Percentiles rank a stretch among this genome's conserved stretches.
These are phyloP conservation scores for Corythornis vintsioides DNA, from an alignment of 2,113 vertebrate genomes.

Conservation along the genomic window DNA sequence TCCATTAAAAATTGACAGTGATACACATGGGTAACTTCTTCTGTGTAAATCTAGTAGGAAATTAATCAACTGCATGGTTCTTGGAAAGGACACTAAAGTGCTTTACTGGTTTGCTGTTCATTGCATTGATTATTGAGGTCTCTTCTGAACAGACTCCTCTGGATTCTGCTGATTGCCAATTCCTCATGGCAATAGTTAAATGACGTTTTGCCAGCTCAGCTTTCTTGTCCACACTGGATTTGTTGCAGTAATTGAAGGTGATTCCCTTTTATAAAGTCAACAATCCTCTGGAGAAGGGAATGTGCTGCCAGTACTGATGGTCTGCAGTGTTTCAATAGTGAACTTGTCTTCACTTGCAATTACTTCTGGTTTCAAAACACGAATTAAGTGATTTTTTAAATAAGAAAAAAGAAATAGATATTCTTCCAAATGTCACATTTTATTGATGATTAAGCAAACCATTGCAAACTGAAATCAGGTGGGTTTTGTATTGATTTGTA, in stretches of 20 bases:
- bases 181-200: background rate
- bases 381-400: slow-evolving; percentile 14
- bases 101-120: slow-evolving; percentile 23
- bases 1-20: background rate
- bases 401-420: slow-evolving; percentile 6
- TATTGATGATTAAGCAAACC: slow-evolving; percentile 35
- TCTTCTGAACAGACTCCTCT: background rate
- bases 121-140: background rate
- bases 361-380: slow-evolving; percentile 42
- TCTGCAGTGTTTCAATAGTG: slow-evolving; percentile 47
- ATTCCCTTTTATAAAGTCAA: slow-evolving; percentile 5
- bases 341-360: slow-evolving; percentile 50
- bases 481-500: background rate
- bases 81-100: background rate
- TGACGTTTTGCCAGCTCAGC: slow-evolving; percentile 15
- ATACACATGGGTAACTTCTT: background rate
- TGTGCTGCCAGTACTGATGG: slow-evolving; percentile 21
- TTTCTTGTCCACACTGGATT: background rate
- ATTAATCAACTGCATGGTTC: background rate
- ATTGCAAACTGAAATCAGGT: background rate
- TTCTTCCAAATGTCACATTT: slow-evolving; percentile 26
- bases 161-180: background rate
- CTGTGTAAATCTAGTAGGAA: slow-evolving; percentile 7
- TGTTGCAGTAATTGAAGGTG: slow-evolving; percentile 27
- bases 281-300: slow-evolving; percentile 14